Conservation (phyloP, 2,113 vertebrate species). For the Corapipo altera region DNA sequence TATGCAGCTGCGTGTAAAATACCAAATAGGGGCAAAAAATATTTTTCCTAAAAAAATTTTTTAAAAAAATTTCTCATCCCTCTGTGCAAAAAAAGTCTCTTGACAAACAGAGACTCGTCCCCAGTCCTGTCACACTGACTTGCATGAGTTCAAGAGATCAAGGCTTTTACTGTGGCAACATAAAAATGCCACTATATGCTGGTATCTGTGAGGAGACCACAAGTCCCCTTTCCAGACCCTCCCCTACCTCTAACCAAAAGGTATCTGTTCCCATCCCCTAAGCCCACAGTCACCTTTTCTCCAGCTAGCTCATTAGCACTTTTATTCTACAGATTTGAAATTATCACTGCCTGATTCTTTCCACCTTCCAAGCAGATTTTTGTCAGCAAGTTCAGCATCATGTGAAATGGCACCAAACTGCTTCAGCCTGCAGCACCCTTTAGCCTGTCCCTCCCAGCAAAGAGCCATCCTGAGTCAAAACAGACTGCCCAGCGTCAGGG, state of each 20-base stretch:
- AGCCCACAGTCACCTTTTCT: background rate
- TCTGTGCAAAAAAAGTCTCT: background rate
- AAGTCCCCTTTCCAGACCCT: background rate
- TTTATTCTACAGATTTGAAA: background rate
- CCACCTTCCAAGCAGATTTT: background rate
- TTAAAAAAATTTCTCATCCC: background rate
- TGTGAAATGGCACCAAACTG: background rate
- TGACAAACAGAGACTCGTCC: background rate
- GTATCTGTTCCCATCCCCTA: background rate
- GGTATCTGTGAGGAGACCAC: background rate
- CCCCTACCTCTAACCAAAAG: background rate
- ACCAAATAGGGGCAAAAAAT: background rate
- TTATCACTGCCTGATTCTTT: background rate
- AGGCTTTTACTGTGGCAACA: background rate
- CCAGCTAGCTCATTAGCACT: background rate
- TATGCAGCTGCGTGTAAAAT: background rate
- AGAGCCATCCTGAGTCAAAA: background rate
- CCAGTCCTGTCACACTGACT: too few relatives aligned
- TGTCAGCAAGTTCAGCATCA: background rate
- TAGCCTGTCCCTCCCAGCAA: background rate
- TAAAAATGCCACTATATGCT: background rate
- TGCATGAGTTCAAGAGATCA: background rate
- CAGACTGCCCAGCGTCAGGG: fast-evolving
- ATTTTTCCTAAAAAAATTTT: background rate
- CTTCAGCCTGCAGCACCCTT: background rate